phyloP scores from a whole-genome alignment of 2,113 vertebrate genomes.

The Mionectes macconnelli region DNA sequence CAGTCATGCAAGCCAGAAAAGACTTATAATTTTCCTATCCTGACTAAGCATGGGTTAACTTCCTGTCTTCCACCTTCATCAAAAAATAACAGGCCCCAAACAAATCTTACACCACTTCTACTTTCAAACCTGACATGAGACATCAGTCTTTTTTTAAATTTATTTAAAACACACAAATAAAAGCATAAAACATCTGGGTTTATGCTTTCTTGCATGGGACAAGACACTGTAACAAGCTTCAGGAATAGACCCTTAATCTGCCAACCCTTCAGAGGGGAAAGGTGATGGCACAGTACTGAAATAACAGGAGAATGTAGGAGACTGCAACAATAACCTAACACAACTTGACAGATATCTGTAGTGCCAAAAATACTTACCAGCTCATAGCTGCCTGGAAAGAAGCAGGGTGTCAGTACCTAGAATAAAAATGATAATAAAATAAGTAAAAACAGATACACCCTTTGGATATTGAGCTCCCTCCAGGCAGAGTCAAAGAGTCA shows the following conservation, averaged over 20 bases:
- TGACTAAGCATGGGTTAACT: background rate
- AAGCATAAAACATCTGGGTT: background rate
- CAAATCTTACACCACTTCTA: background rate
- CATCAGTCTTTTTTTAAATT: background rate
- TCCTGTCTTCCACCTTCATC: background rate
- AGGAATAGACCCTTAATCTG: background rate
- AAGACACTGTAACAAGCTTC: background rate
- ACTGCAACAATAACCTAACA: background rate
- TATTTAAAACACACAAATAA: background rate
- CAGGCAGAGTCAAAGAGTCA: background rate
- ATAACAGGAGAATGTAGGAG: background rate
- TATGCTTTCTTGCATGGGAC: background rate
- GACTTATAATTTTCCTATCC: background rate
- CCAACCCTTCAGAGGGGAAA: background rate
- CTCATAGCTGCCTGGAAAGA: conserved; percentile 15
- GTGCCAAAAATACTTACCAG: conserved; percentile 14
- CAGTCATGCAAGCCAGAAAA: background rate
- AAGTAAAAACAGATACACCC: background rate
- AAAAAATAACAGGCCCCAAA: background rate
- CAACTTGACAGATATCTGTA: background rate
- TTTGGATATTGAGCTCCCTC: background rate
- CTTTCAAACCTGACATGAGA: background rate
- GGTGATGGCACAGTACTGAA: background rate
- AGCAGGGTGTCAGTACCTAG: conserved; percentile 51
- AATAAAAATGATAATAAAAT: background rate